Conservation (phyloP, 2,113 vertebrate species). For the Apus apus region DNA sequence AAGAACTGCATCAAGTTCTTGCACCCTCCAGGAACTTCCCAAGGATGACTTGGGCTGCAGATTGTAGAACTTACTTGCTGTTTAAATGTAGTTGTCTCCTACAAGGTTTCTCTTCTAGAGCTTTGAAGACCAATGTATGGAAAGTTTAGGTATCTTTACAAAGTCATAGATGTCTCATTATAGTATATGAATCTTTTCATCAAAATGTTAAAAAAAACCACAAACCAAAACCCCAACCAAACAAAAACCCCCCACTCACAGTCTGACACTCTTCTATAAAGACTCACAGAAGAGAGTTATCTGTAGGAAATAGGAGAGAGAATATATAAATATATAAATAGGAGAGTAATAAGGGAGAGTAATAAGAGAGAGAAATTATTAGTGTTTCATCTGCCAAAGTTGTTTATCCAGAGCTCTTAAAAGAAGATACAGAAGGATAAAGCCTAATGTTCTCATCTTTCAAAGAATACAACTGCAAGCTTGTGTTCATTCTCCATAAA, state of each 20-base stretch:
- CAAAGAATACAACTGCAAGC: neutral
- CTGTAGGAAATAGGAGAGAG: neutral
- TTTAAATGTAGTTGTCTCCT: neutral
- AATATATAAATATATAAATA: neutral
- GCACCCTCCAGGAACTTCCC: neutral
- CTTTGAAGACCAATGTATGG: neutral
- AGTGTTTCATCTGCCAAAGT: neutral
- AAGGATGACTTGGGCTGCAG: neutral
- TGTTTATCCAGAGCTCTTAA: neutral
- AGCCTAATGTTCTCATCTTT: neutral
- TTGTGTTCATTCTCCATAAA: neutral
- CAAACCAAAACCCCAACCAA: neutral
- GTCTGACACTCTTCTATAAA: neutral
- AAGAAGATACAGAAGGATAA: neutral
- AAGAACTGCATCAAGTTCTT: neutral
- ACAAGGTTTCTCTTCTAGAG: neutral
- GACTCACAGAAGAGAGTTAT: neutral
- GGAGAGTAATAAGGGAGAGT: neutral
- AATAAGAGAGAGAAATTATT: neutral
- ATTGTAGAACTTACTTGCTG: neutral
- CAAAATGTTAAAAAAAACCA: neutral
- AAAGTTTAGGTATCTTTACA: neutral
- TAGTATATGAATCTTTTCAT: neutral
- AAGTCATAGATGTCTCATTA: neutral
- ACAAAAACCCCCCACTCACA: neutral